Evolutionary conservation across 2,113 vertebrate species (phyloP).

Genomic region (Lepidothrix coronata): DNA sequence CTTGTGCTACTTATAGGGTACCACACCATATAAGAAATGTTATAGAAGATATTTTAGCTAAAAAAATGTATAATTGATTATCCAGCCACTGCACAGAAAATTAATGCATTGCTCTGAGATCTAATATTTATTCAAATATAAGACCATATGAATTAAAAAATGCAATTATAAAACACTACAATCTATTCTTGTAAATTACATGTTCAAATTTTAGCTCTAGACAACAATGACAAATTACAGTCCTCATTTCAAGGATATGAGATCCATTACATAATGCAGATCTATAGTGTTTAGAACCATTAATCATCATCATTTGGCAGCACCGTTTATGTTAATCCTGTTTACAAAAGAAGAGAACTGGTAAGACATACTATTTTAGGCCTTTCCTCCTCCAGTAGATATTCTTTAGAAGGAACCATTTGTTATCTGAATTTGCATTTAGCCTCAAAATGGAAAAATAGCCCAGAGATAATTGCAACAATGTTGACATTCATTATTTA

Average conservation of each 20-base stretch:
- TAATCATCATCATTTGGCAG: constrained; percentile 43
- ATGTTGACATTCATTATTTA: not conserved
- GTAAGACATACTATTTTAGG: constrained; percentile 13
- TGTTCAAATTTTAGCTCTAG: constrained; percentile 46
- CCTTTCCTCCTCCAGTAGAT: constrained; percentile 14
- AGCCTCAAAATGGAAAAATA: not conserved
- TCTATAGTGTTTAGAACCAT: constrained; percentile 40
- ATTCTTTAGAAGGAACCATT: constrained; percentile 8
- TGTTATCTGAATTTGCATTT: constrained; percentile 21
- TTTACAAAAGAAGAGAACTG: constrained; percentile 30
- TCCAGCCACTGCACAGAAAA: not conserved
- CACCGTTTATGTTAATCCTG: constrained; percentile 29
- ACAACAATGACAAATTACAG: constrained; percentile 59
- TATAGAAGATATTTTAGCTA: not conserved
- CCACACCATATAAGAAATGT: not conserved
- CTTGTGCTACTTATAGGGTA: not conserved
- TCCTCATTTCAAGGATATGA: constrained; percentile 37
- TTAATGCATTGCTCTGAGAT: not conserved
- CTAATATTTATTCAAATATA: constrained; percentile 19
- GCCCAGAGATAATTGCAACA: not conserved
- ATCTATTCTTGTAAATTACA: constrained; percentile 47
- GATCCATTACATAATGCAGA: constrained; percentile 56
- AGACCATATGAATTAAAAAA: not conserved
- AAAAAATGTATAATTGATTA: not conserved
- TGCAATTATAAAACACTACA: constrained; percentile 32